Evolutionary conservation across 2,113 vertebrate genomes (phyloP).

Genomic region (Tragelaphus scriptus): DNA sequence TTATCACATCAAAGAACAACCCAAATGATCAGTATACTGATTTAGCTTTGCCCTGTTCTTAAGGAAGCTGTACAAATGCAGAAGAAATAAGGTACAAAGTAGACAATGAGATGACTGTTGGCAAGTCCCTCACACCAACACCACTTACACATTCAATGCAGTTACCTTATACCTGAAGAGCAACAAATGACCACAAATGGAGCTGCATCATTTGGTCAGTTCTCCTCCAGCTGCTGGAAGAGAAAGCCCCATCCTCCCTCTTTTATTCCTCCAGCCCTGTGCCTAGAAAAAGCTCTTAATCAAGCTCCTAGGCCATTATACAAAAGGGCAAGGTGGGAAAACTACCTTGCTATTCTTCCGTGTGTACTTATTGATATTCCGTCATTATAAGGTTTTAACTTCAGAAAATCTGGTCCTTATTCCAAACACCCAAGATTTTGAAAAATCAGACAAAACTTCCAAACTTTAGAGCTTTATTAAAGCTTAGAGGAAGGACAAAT

Average conservation of each 20-base stretch:
- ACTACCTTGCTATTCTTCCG: not conserved
- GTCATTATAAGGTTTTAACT: not conserved
- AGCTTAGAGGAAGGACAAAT: not conserved
- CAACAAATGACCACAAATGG: not conserved
- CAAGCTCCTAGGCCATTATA: not conserved
- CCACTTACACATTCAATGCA: not conserved
- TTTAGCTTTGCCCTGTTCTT: not conserved
- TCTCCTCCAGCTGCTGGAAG: not conserved
- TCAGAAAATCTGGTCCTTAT: not conserved
- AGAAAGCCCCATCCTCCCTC: not conserved
- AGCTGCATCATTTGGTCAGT: not conserved
- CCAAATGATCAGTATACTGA: not conserved
- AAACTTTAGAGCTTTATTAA: not conserved
- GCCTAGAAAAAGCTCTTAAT: not conserved
- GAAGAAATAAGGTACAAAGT: not conserved
- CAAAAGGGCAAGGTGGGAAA: not conserved
- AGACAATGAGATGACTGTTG: not conserved
- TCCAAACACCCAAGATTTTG: not conserved
- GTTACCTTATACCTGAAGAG: not conserved
- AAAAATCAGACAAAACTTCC: not conserved
- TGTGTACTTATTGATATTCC: not conserved
- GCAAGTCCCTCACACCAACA: accelerated
- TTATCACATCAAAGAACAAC: not conserved
- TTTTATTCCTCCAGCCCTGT: not conserved
- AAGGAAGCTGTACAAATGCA: not conserved